Evolutionary conservation across 2,797 vertebrate genomes (phyloP), one percentile per base, ranked within the genome.

Genomic region (Gastrophryne carolinensis): DNA sequence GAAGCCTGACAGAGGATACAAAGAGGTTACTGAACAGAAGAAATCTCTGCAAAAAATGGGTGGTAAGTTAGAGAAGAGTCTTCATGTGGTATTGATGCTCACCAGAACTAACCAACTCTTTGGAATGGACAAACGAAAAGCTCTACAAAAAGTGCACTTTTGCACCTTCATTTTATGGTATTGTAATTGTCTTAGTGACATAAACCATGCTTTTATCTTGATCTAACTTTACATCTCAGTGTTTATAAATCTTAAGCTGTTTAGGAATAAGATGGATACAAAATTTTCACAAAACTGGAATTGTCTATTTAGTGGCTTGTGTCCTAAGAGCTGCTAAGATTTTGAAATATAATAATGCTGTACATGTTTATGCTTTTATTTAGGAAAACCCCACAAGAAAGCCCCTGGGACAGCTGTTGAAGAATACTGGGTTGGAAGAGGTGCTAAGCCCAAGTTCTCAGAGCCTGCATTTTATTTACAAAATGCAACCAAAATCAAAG

Each of bases 351-450:
- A n/a, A n/a, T n/a, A n/a, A n/a, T n/a, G n/a, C n/a, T n/a, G n/a
- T n/a, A n/a, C n/a, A n/a, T n/a, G n/a, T n/a, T n/a, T n/a, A n/a
- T n/a, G 9, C 9, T 9, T 63, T 57, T 15, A 29, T 29, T 39
- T 82, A 89, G 88, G 85, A 81, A 85, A 75, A 67, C 58, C 83
- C 41, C 47, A 84, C 66, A 85, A 82, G 65, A 84, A 84, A 63
- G 79, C 65, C 8, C 9, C 67, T 71, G 78, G 47, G 58, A 49
- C 82, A 53, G 34, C 26, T 53, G 72, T 82, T 77, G 87, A 88
- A 78, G 87, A 89, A 41, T 85, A 81, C 21, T 90, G 88, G 87
- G 82, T 86, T 72, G 85, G 81, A 83, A 86, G 82, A 78, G 88
- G 88, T 57, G 88, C 88, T 70, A 89, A 83, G 39, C 86, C 88